Percentiles rank a stretch among this genome's conserved stretches.
Conservation (phyloP, 2,888 invertebrate genomes). For the Euproctis similis region DNA sequence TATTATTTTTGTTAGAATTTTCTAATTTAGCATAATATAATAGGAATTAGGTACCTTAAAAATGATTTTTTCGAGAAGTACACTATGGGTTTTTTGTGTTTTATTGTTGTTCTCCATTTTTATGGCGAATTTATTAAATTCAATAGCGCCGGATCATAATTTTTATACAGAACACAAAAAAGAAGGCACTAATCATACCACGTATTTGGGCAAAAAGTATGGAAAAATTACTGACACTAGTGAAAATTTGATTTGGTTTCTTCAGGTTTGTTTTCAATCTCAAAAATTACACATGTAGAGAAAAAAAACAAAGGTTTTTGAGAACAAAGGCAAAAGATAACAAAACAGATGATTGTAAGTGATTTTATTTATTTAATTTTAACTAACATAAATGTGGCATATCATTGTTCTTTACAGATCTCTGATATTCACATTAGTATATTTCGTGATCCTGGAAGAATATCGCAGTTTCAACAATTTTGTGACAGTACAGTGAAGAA, state of each 20-base stretch:
- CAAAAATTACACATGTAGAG: too few relatives aligned
- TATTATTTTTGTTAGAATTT: too few relatives aligned
- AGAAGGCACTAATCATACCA: conserved; percentile 46
- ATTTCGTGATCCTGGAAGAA: conserved; percentile 84
- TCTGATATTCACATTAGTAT: conserved; percentile 93
- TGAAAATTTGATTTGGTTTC: conserved; percentile 83
- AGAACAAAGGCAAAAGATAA: too few relatives aligned
- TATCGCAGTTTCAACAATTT: conserved; percentile 86
- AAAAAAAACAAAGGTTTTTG: too few relatives aligned
- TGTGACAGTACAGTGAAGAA: conserved; percentile 82
- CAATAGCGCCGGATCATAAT: conserved; percentile 78
- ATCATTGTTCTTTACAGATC: conserved; percentile 71
- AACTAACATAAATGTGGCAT: too few relatives aligned
- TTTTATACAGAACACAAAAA: conserved; percentile 48
- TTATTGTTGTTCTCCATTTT: conserved; percentile 80
- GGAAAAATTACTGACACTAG: conserved; percentile 69
- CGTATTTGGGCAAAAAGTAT: conserved; percentile 51
- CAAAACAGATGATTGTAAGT: too few relatives aligned
- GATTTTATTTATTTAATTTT: too few relatives aligned
- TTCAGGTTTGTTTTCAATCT: conserved; percentile 80
- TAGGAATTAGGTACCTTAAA: too few relatives aligned
- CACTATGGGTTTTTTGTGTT: conserved; percentile 76
- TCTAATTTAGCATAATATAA: too few relatives aligned
- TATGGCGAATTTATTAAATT: conserved; percentile 80
- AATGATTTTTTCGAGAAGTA: conserved; percentile 80